These are phyloP conservation scores for silkworm (Bombyx mori) DNA, from an alignment of 1,140 invertebrate genomes.

Conservation along the genomic window DNA sequence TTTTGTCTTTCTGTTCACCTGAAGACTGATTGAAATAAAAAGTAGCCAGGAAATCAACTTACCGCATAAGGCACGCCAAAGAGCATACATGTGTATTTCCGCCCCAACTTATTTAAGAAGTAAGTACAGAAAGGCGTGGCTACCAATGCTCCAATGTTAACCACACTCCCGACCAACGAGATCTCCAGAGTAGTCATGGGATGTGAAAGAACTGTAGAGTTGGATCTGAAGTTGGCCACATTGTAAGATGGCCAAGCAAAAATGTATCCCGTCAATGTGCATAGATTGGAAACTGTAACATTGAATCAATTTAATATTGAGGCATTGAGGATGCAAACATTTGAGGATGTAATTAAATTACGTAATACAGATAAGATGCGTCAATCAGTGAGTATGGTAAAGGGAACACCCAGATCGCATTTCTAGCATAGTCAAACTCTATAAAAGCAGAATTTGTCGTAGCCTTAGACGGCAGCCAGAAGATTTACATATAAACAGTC, in stretches of 20 bases:
- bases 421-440: no score
- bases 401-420: no score
- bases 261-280: constrained; percentile 34
- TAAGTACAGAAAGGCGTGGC: constrained; percentile 43
- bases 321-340: neutral
- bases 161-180: constrained; percentile 42
- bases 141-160: constrained; percentile 40
- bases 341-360: no score
- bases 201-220: constrained; percentile 32
- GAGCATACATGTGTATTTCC: constrained; percentile 46
- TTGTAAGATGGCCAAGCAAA: constrained; percentile 55
- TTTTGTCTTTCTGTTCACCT: neutral
- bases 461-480: no score
- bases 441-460: no score
- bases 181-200: constrained; percentile 36
- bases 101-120: constrained; percentile 33
- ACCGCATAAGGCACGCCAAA: constrained; percentile 50
- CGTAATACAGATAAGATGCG: no score
- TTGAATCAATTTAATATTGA: neutral
- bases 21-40: neutral
- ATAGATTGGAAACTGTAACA: constrained; percentile 40
- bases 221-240: constrained; percentile 36
- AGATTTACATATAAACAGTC: no score
- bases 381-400: no score
- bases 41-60: constrained; percentile 12